phyloP scores from a whole-genome alignment of 2,888 invertebrate genomes.

The Malthinus flaveolus region DNA sequence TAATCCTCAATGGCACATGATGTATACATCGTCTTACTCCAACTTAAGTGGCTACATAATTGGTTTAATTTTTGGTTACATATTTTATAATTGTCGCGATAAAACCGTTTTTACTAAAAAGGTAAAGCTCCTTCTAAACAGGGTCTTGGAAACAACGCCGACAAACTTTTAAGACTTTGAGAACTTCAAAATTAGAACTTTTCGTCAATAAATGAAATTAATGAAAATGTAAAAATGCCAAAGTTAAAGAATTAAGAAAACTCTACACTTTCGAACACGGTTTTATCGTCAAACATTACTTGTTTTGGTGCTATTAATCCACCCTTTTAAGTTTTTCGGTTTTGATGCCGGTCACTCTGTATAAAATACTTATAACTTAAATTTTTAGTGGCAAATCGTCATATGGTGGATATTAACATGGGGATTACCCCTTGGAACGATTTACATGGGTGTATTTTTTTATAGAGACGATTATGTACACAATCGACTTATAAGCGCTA shows the following conservation, averaged over 20 bases:
- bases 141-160: no score
- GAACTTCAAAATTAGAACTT: no score
- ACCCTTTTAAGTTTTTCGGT: no score
- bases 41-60: constrained; percentile 38
- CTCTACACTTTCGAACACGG: no score
- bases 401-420: constrained; percentile 22
- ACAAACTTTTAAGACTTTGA: no score
- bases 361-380: not conserved
- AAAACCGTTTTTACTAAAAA: constrained; percentile 30
- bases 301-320: no score
- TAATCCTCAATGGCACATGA: constrained; percentile 35
- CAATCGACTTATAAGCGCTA: constrained; percentile 49
- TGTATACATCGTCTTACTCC: constrained; percentile 33
- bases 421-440: not conserved
- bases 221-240: no score
- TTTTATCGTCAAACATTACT: no score
- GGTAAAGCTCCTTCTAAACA: constrained; percentile 25
- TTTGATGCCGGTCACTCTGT: no score
- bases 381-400: not conserved
- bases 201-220: no score
- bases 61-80: constrained; percentile 40
- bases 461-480: constrained; percentile 45
- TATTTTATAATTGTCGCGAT: constrained; percentile 34
- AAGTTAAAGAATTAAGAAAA: no score
- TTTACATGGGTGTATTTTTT: constrained; percentile 36